Evolutionary conservation across 2,888 invertebrate genomes (phyloP), one percentile per base, ranked within the genome.

Genomic region (Drosophila robusta): DNA sequence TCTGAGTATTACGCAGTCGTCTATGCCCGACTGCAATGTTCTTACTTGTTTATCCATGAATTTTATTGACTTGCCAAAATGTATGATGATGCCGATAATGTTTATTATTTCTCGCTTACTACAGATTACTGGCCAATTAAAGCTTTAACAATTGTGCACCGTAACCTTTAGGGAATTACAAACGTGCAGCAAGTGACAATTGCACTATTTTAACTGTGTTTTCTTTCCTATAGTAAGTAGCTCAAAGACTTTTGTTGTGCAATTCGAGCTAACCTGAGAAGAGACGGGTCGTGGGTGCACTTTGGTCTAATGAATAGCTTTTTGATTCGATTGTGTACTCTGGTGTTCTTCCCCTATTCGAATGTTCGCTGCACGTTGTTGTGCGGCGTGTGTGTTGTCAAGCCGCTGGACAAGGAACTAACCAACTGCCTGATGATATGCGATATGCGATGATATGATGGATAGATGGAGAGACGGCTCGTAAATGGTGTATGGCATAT

Each of bases 401-500:
- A 22, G 22, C 22, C 12, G 24, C 6, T 11, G 11, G 39, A n/a
- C 44, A 42, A 54, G 44, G 12, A 55, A 56, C 56, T 36, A 46
- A 32, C 14, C 16, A 46, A 61, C 29, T 41, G 39, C n/a, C 29
- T n/a, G 45, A 32, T 47, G 41, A 56, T 56, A 18, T 11, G 34
- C 41, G 14, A 42, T 32, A 16, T 52, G 52, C 42, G 52, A 34
- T 34, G 22, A 54, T 54, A 54, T 54, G 52, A 44, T 54, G 18
- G 42, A 54, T 34, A 11, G 32, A 54, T 8, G 34, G 42, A 34
- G 22, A 44, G 24, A 18, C 29, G 18, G n/a, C 14, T 50, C 9
- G 14, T 57, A 45, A 44, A 63, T 63, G 50, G 44, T 16, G 12
- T 34, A 4, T 12, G 46, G 34, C 42, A 49, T 49, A 61, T 64